phyloP scores from a whole-genome alignment of 2,888 invertebrate genomes.

The Thereva unica region DNA sequence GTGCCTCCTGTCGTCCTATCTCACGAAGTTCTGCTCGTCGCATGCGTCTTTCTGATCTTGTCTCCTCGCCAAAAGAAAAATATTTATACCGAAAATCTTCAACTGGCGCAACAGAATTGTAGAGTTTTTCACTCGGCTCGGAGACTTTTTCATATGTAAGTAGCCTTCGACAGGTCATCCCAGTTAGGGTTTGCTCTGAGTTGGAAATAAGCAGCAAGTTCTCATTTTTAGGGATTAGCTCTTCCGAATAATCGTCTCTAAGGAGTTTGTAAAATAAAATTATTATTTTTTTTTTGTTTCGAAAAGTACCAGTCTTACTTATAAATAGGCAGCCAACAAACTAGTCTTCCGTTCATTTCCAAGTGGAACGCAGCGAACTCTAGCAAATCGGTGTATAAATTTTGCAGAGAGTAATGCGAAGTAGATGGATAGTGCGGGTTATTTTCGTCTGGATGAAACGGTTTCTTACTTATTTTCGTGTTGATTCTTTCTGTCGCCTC shows the following conservation, averaged over 20 bases:
- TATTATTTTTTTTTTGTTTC: constrained; percentile 17
- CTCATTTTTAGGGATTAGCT: constrained; percentile 78
- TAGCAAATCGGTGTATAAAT: constrained; percentile 83
- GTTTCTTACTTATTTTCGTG: constrained; percentile 50
- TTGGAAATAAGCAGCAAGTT: constrained; percentile 77
- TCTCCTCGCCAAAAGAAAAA: constrained; percentile 69
- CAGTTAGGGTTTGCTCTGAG: constrained; percentile 86
- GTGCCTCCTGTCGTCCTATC: constrained; percentile 52
- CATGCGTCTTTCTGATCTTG: constrained; percentile 65
- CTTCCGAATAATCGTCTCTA: constrained; percentile 73
- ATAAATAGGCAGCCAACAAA: constrained; percentile 94
- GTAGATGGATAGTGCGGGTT: constrained; percentile 81
- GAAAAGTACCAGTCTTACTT: constrained; percentile 60
- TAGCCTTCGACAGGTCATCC: constrained; percentile 77
- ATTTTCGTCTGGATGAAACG: constrained; percentile 65
- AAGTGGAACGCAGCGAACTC: constrained; percentile 80
- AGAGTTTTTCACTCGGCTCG: constrained; percentile 58
- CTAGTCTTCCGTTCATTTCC: constrained; percentile 75
- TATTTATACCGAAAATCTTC: constrained; percentile 63
- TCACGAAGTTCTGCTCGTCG: constrained; percentile 59
- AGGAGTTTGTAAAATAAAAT: constrained; percentile 43
- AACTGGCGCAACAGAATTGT: constrained; percentile 45
- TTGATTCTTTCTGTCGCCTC: constrained; percentile 85
- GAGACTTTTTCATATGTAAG: constrained; percentile 81
- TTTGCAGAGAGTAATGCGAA: constrained; percentile 79